Evolutionary conservation across 2,113 vertebrate genomes (phyloP).

Genomic region (Oxyura jamaicensis): DNA sequence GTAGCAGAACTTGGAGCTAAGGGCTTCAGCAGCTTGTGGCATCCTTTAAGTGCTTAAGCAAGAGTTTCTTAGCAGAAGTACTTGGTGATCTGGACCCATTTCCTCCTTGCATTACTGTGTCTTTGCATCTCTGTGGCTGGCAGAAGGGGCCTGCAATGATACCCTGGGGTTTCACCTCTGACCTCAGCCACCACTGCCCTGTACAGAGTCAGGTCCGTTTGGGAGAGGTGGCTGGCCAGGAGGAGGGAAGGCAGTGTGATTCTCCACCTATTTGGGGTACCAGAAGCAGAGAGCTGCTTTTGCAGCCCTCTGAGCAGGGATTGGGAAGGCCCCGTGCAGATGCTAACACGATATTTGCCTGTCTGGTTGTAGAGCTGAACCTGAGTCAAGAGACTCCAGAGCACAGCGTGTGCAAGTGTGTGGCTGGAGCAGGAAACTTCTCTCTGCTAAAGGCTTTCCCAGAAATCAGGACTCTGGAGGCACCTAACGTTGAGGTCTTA

Average conservation of each 20-base stretch:
- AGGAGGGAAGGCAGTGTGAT: background rate
- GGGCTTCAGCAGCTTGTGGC: background rate
- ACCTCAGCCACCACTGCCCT: background rate
- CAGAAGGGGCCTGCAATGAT: background rate
- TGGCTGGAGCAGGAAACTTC: background rate
- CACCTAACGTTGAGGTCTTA: background rate
- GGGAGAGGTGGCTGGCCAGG: background rate
- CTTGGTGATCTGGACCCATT: background rate
- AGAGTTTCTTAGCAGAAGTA: background rate
- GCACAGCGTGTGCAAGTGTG: rapidly evolving
- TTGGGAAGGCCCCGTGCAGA: background rate
- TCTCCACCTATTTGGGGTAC: background rate
- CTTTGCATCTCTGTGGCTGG: background rate
- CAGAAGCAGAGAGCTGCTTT: background rate
- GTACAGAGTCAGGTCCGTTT: rapidly evolving
- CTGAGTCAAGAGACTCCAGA: background rate
- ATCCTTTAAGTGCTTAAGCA: background rate
- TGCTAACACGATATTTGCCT: rapidly evolving
- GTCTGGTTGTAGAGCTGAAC: background rate
- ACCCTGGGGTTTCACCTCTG: background rate
- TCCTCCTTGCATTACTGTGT: background rate
- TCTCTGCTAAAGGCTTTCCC: background rate
- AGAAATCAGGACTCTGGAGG: background rate
- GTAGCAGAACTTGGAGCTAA: background rate
- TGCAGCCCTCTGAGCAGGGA: background rate